Evolutionary conservation across 2,797 vertebrate species (phyloP).

Genomic region (Helarctos malayanus): DNA sequence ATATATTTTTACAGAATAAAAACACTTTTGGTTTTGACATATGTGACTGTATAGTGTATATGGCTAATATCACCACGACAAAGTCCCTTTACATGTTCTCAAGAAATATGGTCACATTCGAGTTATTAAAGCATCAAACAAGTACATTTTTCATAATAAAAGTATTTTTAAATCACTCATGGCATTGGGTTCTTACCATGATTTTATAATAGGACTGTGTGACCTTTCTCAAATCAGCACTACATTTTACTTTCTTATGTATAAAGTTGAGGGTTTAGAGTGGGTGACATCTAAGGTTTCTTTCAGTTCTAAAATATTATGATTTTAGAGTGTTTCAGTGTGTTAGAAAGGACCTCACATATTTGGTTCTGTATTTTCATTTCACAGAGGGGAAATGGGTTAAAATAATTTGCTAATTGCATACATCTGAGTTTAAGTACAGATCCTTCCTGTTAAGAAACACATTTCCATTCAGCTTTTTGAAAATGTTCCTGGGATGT

Average conservation of each 20-base stretch:
- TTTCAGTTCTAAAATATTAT: slow-evolving; percentile 28
- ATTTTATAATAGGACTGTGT: background rate
- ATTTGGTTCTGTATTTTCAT: slow-evolving; percentile 30
- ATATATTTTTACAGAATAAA: background rate
- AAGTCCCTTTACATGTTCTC: background rate
- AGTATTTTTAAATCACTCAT: background rate
- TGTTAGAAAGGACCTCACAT: background rate
- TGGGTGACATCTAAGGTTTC: background rate
- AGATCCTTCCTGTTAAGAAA: background rate
- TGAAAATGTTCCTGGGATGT: slow-evolving; percentile 1
- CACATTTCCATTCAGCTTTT: background rate
- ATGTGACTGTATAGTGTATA: background rate
- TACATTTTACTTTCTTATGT: background rate
- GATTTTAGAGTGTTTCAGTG: background rate
- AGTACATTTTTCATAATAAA: background rate
- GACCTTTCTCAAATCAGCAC: background rate
- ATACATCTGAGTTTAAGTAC: background rate
- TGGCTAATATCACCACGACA: background rate
- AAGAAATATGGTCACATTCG: background rate
- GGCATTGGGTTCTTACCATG: background rate
- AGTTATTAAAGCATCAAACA: background rate
- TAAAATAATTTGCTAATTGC: slow-evolving; percentile 10
- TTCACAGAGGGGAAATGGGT: slow-evolving; percentile 25
- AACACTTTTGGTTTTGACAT: background rate
- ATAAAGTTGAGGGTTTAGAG: background rate